A percentile compares a stretch with the other conserved stretches of the same genome.
These are phyloP conservation scores for Enteromius thamalakanensis DNA, from an alignment of 2,797 vertebrate species.

Conservation along the genomic window DNA sequence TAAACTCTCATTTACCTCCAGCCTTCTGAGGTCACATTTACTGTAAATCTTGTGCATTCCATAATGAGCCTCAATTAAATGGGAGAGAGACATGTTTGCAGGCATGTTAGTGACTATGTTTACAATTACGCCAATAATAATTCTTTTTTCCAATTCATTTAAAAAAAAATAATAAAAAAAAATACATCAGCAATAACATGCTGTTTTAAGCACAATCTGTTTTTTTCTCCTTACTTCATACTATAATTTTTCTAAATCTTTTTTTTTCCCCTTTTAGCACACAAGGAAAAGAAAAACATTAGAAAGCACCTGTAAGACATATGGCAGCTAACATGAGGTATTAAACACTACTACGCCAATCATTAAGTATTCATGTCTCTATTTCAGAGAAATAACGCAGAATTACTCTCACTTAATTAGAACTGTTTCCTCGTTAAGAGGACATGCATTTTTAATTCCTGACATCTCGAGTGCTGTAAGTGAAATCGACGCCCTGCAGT, in stretches of 20 bases:
- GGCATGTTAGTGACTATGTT: neutral
- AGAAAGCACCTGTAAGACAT: constrained; percentile 28
- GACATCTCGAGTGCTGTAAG: constrained; percentile 63
- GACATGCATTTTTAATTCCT: constrained; percentile 72
- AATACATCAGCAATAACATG: neutral
- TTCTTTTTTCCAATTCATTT: neutral
- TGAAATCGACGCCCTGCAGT: constrained; percentile 55
- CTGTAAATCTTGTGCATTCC: neutral
- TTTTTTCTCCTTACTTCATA: neutral
- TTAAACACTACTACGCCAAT: constrained; percentile 69
- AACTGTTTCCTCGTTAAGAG: constrained; percentile 66
- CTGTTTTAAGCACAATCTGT: neutral
- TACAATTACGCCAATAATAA: neutral
- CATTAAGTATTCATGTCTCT: constrained; percentile 74
- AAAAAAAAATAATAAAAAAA: neutral
- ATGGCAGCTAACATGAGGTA: constrained; percentile 52
- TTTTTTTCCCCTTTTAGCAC: neutral
- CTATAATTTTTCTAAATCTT: neutral
- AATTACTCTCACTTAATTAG: constrained; percentile 76
- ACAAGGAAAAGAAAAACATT: constrained; percentile 7
- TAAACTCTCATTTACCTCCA: neutral
- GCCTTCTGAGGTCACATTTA: neutral
- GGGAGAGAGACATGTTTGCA: neutral
- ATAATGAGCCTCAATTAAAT: neutral
- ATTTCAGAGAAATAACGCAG: constrained; percentile 68